These are phyloP conservation scores for Natator depressus DNA, from an alignment of 2,113 vertebrate species.

Conservation along the genomic window DNA sequence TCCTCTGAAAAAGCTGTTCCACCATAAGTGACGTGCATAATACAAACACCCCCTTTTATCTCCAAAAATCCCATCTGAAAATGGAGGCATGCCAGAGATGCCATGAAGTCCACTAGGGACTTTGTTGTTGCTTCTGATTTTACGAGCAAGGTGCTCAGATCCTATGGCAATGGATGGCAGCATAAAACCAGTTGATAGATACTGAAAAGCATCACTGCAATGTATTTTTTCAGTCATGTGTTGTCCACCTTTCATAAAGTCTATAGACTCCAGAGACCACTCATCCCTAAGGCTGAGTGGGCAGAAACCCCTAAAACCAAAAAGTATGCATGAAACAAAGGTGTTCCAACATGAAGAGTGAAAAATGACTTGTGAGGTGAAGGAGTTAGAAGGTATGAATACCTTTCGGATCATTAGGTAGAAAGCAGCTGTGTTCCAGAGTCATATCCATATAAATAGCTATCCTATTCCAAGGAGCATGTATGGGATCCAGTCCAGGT, in stretches of 20 bases:
- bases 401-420: neutral
- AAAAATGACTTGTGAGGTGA: neutral
- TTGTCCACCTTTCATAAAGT: neutral
- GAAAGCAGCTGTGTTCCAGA: neutral
- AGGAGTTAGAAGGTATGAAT: neutral
- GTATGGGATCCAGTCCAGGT: neutral
- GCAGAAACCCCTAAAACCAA: neutral
- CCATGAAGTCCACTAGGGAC: neutral
- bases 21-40: neutral
- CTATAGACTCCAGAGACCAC: neutral
- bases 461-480: neutral
- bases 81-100: neutral
- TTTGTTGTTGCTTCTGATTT: neutral
- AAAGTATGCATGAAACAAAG: neutral
- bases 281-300: neutral
- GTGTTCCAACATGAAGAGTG: neutral
- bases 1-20: neutral
- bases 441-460: neutral
- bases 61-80: neutral
- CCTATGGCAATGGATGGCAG: neutral
- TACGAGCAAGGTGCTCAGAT: neutral
- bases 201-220: neutral
- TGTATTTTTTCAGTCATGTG: neutral
- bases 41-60: neutral
- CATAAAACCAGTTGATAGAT: neutral